phyloP scores from a whole-genome alignment of 2,797 vertebrate species.

The Chiroxiphia lanceolata region DNA sequence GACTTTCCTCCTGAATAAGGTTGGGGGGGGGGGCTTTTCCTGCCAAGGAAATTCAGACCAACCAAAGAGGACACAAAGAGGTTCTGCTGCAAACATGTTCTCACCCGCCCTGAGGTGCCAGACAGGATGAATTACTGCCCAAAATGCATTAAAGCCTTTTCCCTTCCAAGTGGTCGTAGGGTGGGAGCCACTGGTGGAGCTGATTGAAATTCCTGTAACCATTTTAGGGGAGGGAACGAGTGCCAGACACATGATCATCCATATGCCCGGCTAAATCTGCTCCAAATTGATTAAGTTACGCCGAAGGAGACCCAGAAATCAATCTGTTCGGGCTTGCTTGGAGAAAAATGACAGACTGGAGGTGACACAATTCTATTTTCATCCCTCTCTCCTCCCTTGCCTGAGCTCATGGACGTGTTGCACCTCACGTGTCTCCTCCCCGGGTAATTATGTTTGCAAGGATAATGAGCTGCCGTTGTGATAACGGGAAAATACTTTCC shows the following conservation, averaged over 20 bases:
- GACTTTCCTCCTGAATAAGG: not conserved
- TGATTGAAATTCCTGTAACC: conserved; percentile 54
- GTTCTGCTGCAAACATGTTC: not conserved
- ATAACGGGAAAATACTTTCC: not conserved
- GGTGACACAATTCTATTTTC: conserved; percentile 46
- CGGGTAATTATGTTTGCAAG: not conserved
- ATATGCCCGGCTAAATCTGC: conserved; percentile 51
- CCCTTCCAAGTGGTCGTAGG: not conserved
- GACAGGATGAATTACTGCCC: conserved; percentile 23
- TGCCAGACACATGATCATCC: conserved; percentile 59
- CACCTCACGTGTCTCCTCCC: not conserved
- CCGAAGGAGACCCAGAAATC: conserved; percentile 62
- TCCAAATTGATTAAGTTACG: conserved; percentile 51
- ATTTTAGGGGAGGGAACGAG: not conserved
- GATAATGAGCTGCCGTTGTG: not conserved
- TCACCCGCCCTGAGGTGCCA: not conserved
- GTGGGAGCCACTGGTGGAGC: not conserved
- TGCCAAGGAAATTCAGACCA: not conserved
- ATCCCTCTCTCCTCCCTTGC: not conserved
- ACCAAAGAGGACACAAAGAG: not conserved
- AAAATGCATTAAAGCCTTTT: not conserved
- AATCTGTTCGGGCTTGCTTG: conserved; percentile 58
- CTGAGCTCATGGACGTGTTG: not conserved
- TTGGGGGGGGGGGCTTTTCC: fast-evolving
- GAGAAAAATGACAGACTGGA: conserved; percentile 26